Conservation (phyloP, 2,888 invertebrate species). For the Eristalis intricaria region DNA sequence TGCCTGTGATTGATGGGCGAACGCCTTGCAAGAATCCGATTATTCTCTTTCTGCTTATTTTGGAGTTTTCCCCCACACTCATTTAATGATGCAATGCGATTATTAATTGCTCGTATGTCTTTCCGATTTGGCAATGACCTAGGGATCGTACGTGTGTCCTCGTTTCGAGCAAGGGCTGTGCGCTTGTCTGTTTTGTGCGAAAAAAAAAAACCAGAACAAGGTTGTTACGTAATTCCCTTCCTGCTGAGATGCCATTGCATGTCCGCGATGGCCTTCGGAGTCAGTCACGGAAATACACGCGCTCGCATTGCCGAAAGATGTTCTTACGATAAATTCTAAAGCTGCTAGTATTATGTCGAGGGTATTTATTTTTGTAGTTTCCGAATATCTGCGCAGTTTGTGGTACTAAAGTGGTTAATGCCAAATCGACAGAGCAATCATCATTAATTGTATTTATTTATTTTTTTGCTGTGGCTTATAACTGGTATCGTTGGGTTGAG, state of each 20-base stretch:
- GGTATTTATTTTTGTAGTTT: background rate
- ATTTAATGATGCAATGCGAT: background rate
- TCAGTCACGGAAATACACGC: background rate
- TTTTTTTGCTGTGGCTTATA: too few relatives aligned
- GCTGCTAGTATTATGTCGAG: background rate
- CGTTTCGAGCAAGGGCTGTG: too few relatives aligned
- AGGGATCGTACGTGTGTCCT: too few relatives aligned
- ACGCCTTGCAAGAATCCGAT: background rate
- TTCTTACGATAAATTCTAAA: background rate
- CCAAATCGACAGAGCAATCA: background rate
- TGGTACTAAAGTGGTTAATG: background rate
- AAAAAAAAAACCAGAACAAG: too few relatives aligned
- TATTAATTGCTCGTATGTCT: too few relatives aligned
- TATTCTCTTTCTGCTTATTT: too few relatives aligned
- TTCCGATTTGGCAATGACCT: too few relatives aligned
- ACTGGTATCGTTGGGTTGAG: background rate
- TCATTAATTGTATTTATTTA: background rate
- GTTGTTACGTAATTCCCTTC: background rate
- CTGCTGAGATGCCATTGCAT: background rate
- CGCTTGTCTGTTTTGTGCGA: too few relatives aligned
- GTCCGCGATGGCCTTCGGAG: background rate
- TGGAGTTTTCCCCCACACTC: too few relatives aligned
- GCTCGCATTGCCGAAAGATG: background rate
- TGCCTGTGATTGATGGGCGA: background rate
- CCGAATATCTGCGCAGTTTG: background rate